Evolutionary conservation across 2,797 vertebrate species (phyloP).

Genomic region (Phataginus tricuspis): DNA sequence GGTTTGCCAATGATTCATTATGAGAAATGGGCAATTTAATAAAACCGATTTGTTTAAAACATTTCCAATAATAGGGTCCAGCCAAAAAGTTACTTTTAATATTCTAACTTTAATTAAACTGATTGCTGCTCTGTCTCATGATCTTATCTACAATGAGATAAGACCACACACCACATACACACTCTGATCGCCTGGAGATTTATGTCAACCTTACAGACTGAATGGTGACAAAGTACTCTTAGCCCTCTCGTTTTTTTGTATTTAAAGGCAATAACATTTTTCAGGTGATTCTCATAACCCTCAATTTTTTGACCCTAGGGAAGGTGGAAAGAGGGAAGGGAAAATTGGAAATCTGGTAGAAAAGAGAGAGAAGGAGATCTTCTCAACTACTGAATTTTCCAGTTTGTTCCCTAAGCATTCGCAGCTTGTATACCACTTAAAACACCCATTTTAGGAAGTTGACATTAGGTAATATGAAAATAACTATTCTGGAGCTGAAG

Average conservation of each 20-base stretch:
- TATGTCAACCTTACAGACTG: neutral
- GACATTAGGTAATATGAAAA: neutral
- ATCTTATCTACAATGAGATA: neutral
- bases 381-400: neutral
- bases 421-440: neutral
- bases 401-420: neutral
- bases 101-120: neutral
- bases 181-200: neutral
- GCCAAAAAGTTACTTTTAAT: neutral
- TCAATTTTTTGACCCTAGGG: neutral
- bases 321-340: neutral
- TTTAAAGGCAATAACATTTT: constrained; percentile 32
- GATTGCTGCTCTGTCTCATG: neutral
- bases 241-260: neutral
- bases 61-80: neutral
- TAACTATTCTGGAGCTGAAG: neutral
- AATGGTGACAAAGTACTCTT: neutral
- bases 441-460: neutral
- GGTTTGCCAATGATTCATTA: neutral
- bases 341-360: neutral
- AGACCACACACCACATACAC: neutral
- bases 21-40: neutral
- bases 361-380: neutral
- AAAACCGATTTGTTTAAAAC: neutral
- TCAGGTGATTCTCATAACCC: neutral